Evolutionary conservation across 2,113 vertebrate species (phyloP).

Genomic region (Grammomys surdaster): DNA sequence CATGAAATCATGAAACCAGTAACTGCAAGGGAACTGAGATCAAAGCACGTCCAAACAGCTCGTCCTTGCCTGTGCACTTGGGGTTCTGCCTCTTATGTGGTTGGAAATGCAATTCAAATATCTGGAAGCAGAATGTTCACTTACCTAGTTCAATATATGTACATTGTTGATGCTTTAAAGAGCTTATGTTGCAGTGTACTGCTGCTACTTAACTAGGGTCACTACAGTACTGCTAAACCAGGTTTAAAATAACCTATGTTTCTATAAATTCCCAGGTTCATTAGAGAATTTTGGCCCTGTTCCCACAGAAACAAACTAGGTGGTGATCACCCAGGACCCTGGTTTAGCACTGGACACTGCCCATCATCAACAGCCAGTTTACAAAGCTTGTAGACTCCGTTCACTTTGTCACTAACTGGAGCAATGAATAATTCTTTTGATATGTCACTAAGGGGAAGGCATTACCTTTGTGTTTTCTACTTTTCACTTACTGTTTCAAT

Average conservation of each 20-base stretch:
- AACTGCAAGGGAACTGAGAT: background rate
- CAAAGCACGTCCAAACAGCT: background rate
- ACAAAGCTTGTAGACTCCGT: background rate
- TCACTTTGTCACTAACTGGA: background rate
- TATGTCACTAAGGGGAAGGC: background rate
- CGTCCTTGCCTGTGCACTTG: background rate
- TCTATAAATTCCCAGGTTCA: background rate
- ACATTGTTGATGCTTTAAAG: constrained; percentile 88
- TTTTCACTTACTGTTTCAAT: constrained; percentile 57
- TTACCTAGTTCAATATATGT: constrained; percentile 88
- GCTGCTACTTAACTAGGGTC: constrained; percentile 63
- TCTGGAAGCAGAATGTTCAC: constrained; percentile 80
- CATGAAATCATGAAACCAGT: constrained; percentile 92
- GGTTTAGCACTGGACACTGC: no score
- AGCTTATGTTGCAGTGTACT: constrained; percentile 86
- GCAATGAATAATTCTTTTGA: background rate
- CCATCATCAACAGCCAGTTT: background rate
- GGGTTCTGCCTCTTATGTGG: constrained; percentile 60
- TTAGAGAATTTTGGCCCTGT: background rate
- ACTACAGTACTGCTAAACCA: constrained; percentile 76
- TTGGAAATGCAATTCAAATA: constrained; percentile 69
- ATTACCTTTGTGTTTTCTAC: constrained; percentile 49
- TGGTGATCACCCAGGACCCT: background rate
- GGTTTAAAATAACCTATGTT: background rate
- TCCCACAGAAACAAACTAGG: background rate